A percentile compares a stretch with the other conserved stretches of the same genome.
Evolutionary conservation across 2,888 invertebrate genomes (phyloP).

Genomic region (Drosophila paucipuncta): DNA sequence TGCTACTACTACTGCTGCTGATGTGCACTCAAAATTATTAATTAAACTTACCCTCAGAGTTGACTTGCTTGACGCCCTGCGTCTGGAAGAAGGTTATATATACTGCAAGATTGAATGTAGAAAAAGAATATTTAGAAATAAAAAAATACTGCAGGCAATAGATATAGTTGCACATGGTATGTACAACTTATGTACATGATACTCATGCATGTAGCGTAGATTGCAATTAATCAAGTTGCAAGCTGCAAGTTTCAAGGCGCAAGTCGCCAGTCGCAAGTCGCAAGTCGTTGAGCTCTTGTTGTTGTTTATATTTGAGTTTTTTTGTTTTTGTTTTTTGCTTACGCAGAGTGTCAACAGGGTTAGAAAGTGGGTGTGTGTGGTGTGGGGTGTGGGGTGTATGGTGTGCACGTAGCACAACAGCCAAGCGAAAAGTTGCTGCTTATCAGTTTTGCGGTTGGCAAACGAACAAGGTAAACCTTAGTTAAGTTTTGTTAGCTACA

Average conservation of each 20-base stretch:
- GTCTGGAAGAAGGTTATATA: conserved; percentile 80
- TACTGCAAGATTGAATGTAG: conserved; percentile 71
- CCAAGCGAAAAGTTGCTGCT: conserved; percentile 50
- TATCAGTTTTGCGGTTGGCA: conserved; percentile 66
- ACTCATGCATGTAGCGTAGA: conserved; percentile 24
- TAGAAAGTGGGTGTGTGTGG: conserved; percentile 1
- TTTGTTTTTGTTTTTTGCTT: conserved; percentile 14
- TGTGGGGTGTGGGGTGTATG: background rate
- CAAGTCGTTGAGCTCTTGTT: conserved; percentile 27
- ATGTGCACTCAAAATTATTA: conserved; percentile 78
- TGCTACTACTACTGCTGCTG: conserved; percentile 19
- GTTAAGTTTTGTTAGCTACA: conserved; percentile 55
- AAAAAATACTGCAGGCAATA: conserved; percentile 47
- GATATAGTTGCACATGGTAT: conserved; percentile 15
- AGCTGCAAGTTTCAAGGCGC: conserved; percentile 1
- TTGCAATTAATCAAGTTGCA: conserved; percentile 80
- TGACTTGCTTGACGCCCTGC: conserved; percentile 80
- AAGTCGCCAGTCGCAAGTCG: conserved; percentile 47
- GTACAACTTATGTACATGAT: conserved; percentile 2
- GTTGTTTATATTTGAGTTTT: conserved; percentile 16
- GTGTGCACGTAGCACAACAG: conserved; percentile 40
- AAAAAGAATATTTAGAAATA: conserved; percentile 29
- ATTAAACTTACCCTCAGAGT: conserved; percentile 85
- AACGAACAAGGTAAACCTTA: conserved; percentile 53
- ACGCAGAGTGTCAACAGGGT: conserved; percentile 39